Percentiles rank a stretch among this genome's conserved stretches.
phyloP scores from a whole-genome alignment of 1,140 invertebrate genomes.

The Drosophila trapezifrons region DNA sequence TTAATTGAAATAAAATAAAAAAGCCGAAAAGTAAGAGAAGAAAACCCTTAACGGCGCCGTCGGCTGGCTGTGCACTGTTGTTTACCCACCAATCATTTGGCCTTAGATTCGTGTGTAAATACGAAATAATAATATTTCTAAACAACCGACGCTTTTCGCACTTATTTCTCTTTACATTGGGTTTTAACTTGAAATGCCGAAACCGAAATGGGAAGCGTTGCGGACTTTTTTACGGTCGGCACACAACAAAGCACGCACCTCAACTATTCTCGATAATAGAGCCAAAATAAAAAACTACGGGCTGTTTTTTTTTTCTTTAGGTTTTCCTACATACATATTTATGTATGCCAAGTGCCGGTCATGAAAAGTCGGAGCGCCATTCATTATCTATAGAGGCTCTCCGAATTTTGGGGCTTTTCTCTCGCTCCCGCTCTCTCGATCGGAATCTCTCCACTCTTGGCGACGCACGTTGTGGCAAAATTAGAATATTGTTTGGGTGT shows the following conservation, averaged over 20 bases:
- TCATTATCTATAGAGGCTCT: slow-evolving; percentile 46
- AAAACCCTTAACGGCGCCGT: not conserved
- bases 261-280: slow-evolving; percentile 74
- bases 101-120: slow-evolving; percentile 55
- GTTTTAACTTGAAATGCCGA: slow-evolving; percentile 10
- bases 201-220: slow-evolving; percentile 22
- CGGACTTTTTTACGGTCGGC: slow-evolving; percentile 40
- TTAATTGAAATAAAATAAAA: slow-evolving; percentile 9
- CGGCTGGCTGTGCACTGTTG: slow-evolving; percentile 16
- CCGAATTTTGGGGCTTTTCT: slow-evolving; percentile 14
- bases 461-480: slow-evolving; percentile 69
- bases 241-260: slow-evolving; percentile 73
- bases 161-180: slow-evolving; percentile 59
- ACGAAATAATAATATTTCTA: slow-evolving; percentile 37
- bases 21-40: not conserved
- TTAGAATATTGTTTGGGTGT: slow-evolving; percentile 52
- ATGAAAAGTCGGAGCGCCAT: slow-evolving; percentile 64
- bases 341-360: slow-evolving; percentile 77
- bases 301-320: slow-evolving; percentile 14
- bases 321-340: slow-evolving; percentile 21
- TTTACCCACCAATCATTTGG: slow-evolving; percentile 79
- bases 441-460: not conserved
- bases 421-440: slow-evolving; percentile 6
- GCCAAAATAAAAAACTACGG: slow-evolving; percentile 48
- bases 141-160: slow-evolving; percentile 29